Base-by-base conservation (phyloP, 1,140 invertebrate genomes). In the Pinna nobilis region DNA sequence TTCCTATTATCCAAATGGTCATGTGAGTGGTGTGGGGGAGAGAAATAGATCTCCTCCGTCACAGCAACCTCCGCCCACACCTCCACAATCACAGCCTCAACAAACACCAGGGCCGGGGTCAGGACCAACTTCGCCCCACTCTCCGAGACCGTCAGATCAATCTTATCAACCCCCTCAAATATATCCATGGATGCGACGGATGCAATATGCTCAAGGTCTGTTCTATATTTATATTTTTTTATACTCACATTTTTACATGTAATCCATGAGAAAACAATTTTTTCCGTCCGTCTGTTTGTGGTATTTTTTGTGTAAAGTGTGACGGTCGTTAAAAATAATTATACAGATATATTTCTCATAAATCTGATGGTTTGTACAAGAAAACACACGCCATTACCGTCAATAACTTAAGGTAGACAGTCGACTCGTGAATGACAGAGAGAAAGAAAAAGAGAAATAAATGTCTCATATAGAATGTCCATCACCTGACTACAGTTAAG, bases 201-300 rank as follows among this genome's bases (percentile, higher is more conserved):
- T 87, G 85, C 85, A 87, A 68, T 87, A 87, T 73, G 81, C 84
- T 57, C 81, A 83, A 80, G 85, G 85, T 87, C 70, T 72, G 85
- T 70, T 2, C 3, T n/a, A 55, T 64, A n/a, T n/a, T 28, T 3
- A 15, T 63, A 20, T 35, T 37, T 15, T 33, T 32, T 59, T 37
- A 11, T n/a, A 4, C 18, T 11, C 3, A 11, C 30, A 13, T 25
- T 53, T n/a, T 53, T 47, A 18, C 20, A 2, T 20, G 41, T 20
- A 47, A 13, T 47, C 15, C 15, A 47, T 47, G 41, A 47, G 15
- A 47, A 18, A 47, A n/a, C n/a, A n/a, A n/a, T n/a, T n/a, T n/a
- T n/a, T n/a, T n/a, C n/a, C n/a, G n/a, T n/a, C n/a, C n/a, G n/a
- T n/a, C n/a, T n/a, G n/a, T n/a, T n/a, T n/a, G n/a, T n/a, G n/a